Evolutionary conservation across 1,140 invertebrate species (phyloP).

Genomic region (Rhynchophorus ferrugineus): DNA sequence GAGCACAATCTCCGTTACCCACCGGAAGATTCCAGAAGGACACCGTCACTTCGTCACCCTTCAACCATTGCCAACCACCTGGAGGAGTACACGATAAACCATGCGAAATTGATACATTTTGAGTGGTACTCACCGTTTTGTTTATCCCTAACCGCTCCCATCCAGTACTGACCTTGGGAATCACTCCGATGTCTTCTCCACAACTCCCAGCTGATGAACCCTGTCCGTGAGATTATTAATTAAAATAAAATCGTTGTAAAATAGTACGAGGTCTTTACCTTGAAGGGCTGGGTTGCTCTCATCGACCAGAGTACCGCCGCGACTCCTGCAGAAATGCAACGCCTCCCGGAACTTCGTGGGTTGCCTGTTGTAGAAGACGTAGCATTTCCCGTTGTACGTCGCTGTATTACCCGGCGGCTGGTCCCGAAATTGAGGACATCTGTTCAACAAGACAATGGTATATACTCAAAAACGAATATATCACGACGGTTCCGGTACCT

Average conservation of each 20-base stretch:
- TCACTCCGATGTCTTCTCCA: conserved; percentile 86
- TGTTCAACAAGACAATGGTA: too few relatives aligned
- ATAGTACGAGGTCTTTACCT: conserved; percentile 35
- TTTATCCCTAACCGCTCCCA: conserved; percentile 80
- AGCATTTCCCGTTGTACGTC: conserved; percentile 94
- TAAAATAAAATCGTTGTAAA: neutral
- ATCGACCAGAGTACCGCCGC: conserved; percentile 76
- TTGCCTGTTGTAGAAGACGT: conserved; percentile 89
- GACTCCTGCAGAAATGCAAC: conserved; percentile 66
- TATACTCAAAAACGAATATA: too few relatives aligned
- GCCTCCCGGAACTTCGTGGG: conserved; percentile 75
- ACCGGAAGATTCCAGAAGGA: conserved; percentile 89
- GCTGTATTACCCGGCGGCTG: conserved; percentile 86
- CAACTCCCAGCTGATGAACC: conserved; percentile 89
- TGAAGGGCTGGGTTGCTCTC: conserved; percentile 91
- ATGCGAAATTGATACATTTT: neutral
- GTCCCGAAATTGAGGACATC: conserved; percentile 83
- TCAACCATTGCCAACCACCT: conserved; percentile 85
- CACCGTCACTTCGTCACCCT: conserved; percentile 78
- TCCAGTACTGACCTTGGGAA: conserved; percentile 89
- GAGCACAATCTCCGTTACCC: conserved; percentile 75
- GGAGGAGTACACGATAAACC: neutral
- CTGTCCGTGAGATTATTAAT: neutral
- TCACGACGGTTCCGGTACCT: too few relatives aligned
- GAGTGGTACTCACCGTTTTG: conserved; percentile 41